Conservation (phyloP, 2,797 vertebrate genomes). For the Clarias laeviceps region DNA sequence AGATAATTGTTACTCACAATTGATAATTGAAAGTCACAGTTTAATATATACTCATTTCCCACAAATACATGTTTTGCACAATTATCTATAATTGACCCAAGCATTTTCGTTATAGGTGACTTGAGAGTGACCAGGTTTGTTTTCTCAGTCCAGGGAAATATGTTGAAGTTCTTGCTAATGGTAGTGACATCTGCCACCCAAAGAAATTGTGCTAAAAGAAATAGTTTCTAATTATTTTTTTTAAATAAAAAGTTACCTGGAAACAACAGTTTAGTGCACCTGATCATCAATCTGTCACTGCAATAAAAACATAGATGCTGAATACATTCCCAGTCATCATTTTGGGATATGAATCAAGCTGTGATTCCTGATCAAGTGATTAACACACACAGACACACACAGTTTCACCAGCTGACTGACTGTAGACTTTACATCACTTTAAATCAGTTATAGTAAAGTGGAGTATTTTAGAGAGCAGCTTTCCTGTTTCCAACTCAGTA, state of each 20-base stretch:
- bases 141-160: background rate
- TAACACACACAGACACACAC: constrained; percentile 11
- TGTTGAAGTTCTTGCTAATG: background rate
- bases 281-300: background rate
- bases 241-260: background rate
- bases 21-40: background rate
- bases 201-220: background rate
- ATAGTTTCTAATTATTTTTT: background rate
- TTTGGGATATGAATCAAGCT: background rate
- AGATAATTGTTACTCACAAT: background rate
- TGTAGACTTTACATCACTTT: background rate
- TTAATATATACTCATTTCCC: background rate
- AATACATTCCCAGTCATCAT: background rate
- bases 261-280: background rate
- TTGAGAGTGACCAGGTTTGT: background rate
- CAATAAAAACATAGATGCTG: background rate
- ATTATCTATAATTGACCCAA: background rate
- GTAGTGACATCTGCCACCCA: background rate
- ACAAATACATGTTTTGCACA: background rate
- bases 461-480: background rate
- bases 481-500: constrained; percentile 15
- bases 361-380: background rate
- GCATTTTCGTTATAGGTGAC: background rate
- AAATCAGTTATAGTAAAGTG: constrained; percentile 14
- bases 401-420: background rate